Percentiles rank a stretch among this genome's conserved stretches.
Conservation (phyloP, 2,113 vertebrate species). For the Oostethus manadensis region DNA sequence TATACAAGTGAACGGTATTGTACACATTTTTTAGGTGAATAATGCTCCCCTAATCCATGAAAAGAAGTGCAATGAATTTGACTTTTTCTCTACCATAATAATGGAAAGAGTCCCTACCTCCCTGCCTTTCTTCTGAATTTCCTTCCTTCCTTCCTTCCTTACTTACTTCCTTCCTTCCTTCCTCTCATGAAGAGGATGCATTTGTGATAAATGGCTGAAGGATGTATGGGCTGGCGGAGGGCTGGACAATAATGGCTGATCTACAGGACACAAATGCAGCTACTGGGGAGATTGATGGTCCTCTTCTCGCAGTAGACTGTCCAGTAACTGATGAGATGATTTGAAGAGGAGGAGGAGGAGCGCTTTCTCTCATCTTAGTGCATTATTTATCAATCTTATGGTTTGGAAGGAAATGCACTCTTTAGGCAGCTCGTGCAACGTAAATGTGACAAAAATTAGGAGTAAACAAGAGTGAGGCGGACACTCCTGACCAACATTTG, state of each 20-base stretch:
- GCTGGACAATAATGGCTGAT: slow-evolving; percentile 96
- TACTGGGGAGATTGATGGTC: slow-evolving; percentile 88
- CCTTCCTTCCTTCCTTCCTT: slow-evolving; percentile 10
- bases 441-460: slow-evolving; percentile 33
- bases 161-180: slow-evolving; percentile 15
- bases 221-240: slow-evolving; percentile 97
- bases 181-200: slow-evolving; percentile 74
- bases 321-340: slow-evolving; percentile 92
- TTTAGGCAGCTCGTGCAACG: slow-evolving; percentile 27
- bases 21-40: too few relatives aligned
- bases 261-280: slow-evolving; percentile 95
- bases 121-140: slow-evolving; percentile 3
- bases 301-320: slow-evolving; percentile 80
- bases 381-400: slow-evolving; percentile 96
- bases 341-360: slow-evolving; percentile 42
- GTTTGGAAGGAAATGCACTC: slow-evolving; percentile 75
- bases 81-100: too few relatives aligned
- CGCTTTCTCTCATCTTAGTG: slow-evolving; percentile 54
- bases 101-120: background rate
- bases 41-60: too few relatives aligned
- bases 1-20: too few relatives aligned
- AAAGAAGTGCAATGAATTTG: too few relatives aligned
- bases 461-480: slow-evolving; percentile 23
- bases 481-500: too few relatives aligned
- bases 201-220: slow-evolving; percentile 91